phyloP scores from a whole-genome alignment of 2,113 vertebrate genomes.

The Glareola pratincola region DNA sequence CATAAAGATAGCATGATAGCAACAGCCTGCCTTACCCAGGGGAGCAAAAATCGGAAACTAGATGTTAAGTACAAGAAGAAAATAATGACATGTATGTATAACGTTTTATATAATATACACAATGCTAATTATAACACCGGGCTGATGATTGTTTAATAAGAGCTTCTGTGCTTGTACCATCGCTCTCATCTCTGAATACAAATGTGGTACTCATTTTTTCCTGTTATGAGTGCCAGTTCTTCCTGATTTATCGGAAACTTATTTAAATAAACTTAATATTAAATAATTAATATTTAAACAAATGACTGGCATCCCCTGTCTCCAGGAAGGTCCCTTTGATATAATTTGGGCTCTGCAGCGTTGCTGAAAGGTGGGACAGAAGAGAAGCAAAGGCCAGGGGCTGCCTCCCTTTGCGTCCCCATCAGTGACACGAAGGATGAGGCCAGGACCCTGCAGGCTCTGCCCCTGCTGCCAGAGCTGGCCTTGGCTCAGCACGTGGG shows the following conservation, averaged over 20 bases:
- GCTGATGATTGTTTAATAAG: not conserved
- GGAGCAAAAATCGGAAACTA: not conserved
- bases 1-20: not conserved
- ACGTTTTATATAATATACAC: not conserved
- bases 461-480: not conserved
- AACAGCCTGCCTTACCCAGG: not conserved
- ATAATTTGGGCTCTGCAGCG: not conserved
- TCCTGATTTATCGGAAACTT: not conserved
- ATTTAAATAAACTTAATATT: not conserved
- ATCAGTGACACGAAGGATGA: fast-evolving
- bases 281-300: not conserved
- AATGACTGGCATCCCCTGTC: not conserved
- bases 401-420: not conserved
- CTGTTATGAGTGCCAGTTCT: not conserved
- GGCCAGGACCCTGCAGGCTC: not conserved
- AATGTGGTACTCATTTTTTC: not conserved
- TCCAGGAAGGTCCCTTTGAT: not conserved
- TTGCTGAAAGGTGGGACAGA: not conserved
- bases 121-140: not conserved
- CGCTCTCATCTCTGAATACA: not conserved
- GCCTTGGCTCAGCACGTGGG: not conserved
- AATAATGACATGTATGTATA: not conserved
- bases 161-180: not conserved
- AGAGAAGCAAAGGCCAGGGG: not conserved
- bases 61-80: not conserved